These are phyloP conservation scores for Chirona hameri DNA, from an alignment of 2,888 invertebrate species.

Conservation along the genomic window DNA sequence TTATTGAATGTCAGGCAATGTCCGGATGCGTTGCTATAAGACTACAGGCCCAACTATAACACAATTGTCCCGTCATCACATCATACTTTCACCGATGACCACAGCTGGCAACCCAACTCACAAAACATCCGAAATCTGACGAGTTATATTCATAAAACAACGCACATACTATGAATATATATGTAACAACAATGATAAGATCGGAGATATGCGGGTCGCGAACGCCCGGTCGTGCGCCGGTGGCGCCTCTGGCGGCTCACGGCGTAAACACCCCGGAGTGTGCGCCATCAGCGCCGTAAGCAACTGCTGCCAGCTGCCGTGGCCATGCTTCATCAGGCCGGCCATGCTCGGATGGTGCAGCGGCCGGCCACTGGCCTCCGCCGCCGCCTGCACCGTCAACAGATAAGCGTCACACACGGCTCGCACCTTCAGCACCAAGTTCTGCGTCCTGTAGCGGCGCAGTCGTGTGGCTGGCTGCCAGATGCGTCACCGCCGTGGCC, in stretches of 20 bases:
- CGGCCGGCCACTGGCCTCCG: constrained; percentile 66
- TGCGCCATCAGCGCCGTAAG: constrained; percentile 73
- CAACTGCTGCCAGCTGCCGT: constrained; percentile 76
- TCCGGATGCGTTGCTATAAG: no score
- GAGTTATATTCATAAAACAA: constrained; percentile 11
- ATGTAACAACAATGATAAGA: constrained; percentile 28
- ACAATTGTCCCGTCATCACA: no score
- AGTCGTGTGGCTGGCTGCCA: constrained; percentile 69
- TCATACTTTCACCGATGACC: no score
- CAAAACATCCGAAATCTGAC: not conserved
- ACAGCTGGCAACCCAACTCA: no score
- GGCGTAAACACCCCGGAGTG: constrained; percentile 52
- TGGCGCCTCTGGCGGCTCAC: constrained; percentile 32
- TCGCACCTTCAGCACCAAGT: constrained; percentile 72
- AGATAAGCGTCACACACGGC: constrained; percentile 79
- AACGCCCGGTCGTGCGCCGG: not conserved
- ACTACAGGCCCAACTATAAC: no score
- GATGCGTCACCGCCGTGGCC: constrained; percentile 61
- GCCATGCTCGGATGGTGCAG: constrained; percentile 57
- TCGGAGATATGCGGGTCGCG: constrained; percentile 25
- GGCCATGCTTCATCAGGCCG: constrained; percentile 72
- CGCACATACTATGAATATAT: constrained; percentile 26
- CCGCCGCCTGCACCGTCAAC: constrained; percentile 58
- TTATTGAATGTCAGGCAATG: no score
- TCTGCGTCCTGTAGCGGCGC: constrained; percentile 74